Conservation (phyloP, 2,113 vertebrate genomes). For the Rhea americana region DNA sequence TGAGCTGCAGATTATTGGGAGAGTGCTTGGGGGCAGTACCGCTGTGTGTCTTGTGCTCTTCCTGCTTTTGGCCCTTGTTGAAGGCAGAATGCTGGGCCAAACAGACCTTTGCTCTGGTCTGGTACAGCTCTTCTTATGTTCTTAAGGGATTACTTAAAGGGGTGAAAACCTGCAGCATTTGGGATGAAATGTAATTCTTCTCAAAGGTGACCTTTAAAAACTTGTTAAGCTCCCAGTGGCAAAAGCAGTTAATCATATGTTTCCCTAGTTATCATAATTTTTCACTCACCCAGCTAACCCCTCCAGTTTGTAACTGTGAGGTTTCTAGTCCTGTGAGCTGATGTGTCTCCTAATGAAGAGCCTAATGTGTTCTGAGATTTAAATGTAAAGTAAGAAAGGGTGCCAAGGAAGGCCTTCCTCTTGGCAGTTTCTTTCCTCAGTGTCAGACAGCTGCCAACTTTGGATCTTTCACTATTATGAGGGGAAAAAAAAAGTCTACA, state of each 20-base stretch:
- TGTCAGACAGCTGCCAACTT: background rate
- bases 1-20: accelerated
- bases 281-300: background rate
- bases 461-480: background rate
- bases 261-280: background rate
- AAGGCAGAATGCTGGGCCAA: background rate
- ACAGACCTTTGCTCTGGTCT: background rate
- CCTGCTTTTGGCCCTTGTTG: background rate
- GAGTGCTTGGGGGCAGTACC: background rate
- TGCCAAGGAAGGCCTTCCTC: background rate
- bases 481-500: background rate
- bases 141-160: background rate
- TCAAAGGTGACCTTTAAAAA: background rate
- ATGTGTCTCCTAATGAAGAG: background rate
- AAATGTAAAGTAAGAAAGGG: background rate
- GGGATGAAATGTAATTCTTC: background rate
- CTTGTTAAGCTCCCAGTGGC: background rate
- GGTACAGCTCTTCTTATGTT: background rate
- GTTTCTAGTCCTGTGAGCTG: background rate
- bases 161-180: background rate
- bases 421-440: background rate
- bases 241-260: background rate
- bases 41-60: background rate
- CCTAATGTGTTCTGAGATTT: background rate
- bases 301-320: background rate